Conservation (phyloP, 2,888 invertebrate species). For the Nephrotoma guestfalica region DNA sequence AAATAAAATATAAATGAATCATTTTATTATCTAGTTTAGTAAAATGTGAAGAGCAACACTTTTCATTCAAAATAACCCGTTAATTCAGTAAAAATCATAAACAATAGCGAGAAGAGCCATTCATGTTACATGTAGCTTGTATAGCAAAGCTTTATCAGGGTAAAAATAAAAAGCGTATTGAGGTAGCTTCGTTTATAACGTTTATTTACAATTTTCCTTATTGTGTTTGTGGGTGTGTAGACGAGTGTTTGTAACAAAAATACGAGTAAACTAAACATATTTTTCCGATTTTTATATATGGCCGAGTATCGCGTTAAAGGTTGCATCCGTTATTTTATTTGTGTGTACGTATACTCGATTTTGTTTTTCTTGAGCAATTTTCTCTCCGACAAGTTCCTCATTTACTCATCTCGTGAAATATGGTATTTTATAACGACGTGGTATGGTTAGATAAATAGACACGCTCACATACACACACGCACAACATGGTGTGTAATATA, state of each 20-base stretch:
- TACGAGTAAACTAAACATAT: too few species aligned
- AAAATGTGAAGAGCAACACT: too few species aligned
- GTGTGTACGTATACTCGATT: not conserved
- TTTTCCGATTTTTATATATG: not conserved
- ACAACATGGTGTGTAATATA: too few species aligned
- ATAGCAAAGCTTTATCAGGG: not conserved
- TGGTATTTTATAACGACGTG: not conserved
- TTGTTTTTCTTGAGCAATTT: not conserved
- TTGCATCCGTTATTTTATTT: not conserved
- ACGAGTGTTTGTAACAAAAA: not conserved
- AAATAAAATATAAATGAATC: too few species aligned
- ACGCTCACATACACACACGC: not conserved
- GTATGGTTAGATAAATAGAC: not conserved
- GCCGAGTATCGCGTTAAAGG: not conserved
- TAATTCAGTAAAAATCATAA: not conserved
- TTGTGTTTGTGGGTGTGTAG: not conserved
- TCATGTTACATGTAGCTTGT: not conserved
- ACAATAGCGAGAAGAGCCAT: not conserved
- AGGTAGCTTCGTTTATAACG: not conserved
- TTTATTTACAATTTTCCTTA: not conserved
- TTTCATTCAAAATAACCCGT: not conserved
- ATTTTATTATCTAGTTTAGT: too few species aligned
- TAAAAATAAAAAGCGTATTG: not conserved
- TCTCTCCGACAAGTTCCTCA: not conserved
- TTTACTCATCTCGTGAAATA: not conserved